A percentile compares a stretch with the other conserved stretches of the same genome.
phyloP scores from a whole-genome alignment of 1,140 invertebrate genomes.

The Dryas iulia region DNA sequence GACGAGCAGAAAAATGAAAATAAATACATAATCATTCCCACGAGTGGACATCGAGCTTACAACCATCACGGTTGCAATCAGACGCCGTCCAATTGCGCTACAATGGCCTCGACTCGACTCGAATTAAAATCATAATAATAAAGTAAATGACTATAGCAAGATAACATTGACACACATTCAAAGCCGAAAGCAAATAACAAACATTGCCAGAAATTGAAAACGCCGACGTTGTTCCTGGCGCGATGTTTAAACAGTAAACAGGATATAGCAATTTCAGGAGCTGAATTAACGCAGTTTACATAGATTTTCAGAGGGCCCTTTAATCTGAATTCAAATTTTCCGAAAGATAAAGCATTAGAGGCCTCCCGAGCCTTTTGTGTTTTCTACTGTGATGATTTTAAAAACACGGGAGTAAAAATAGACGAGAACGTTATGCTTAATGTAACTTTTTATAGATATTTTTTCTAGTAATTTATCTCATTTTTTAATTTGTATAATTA shows the following conservation, averaged over 20 bases:
- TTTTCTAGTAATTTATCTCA: neutral
- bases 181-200: conserved; percentile 4
- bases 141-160: neutral
- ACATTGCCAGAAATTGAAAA: conserved; percentile 16
- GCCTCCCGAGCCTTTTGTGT: conserved; percentile 36
- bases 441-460: neutral
- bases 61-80: no score
- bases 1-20: no score
- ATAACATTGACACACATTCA: neutral
- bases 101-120: no score
- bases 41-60: no score
- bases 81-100: no score
- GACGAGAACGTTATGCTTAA: neutral
- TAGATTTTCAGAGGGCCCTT: conserved; percentile 39
- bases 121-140: neutral
- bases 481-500: no score
- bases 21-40: no score
- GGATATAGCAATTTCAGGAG: conserved; percentile 36
- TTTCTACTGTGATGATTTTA: conserved; percentile 1
- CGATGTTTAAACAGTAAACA: conserved; percentile 27
- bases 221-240: neutral
- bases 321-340: conserved; percentile 67
- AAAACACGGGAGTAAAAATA: neutral
- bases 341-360: conserved; percentile 63
- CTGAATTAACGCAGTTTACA: conserved; percentile 45